Evolutionary conservation across 2,797 vertebrate genomes (phyloP).

Genomic region (Oreonectes daqikongensis): DNA sequence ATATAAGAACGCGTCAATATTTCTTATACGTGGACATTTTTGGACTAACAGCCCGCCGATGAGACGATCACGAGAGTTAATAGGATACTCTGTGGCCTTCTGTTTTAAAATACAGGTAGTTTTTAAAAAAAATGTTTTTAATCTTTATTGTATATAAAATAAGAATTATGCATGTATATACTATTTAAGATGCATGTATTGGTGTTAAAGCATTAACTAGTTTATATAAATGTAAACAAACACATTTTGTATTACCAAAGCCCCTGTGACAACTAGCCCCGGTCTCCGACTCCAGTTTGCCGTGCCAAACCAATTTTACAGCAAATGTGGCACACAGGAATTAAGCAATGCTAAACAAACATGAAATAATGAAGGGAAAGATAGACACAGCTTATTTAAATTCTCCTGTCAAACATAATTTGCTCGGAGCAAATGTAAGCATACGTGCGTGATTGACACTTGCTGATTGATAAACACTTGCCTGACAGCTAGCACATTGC

Average conservation of each 20-base stretch:
- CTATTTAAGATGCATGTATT: too few relatives aligned
- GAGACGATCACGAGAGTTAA: too few relatives aligned
- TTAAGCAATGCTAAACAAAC: slow-evolving; percentile 12
- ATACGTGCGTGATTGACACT: slow-evolving; percentile 65
- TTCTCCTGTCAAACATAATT: slow-evolving; percentile 23
- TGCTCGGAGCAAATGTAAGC: slow-evolving; percentile 25
- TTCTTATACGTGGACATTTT: too few relatives aligned
- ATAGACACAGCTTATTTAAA: background rate
- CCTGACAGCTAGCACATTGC: slow-evolving; percentile 63
- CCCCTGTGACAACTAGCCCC: background rate
- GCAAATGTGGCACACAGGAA: slow-evolving; percentile 3
- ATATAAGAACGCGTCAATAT: too few relatives aligned
- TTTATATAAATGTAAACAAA: background rate
- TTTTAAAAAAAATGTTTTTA: too few relatives aligned
- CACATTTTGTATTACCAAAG: background rate
- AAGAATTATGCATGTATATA: too few relatives aligned
- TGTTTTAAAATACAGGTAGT: too few relatives aligned
- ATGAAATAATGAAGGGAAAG: slow-evolving; percentile 3
- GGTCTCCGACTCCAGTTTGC: background rate
- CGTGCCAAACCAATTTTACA: background rate
- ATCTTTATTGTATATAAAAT: too few relatives aligned
- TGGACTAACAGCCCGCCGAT: too few relatives aligned
- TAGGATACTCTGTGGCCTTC: too few relatives aligned
- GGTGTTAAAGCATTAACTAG: too few relatives aligned
- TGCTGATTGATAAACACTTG: slow-evolving; percentile 63